Conservation (phyloP, 2,797 vertebrate genomes). For the Emydoidea blandingii region DNA sequence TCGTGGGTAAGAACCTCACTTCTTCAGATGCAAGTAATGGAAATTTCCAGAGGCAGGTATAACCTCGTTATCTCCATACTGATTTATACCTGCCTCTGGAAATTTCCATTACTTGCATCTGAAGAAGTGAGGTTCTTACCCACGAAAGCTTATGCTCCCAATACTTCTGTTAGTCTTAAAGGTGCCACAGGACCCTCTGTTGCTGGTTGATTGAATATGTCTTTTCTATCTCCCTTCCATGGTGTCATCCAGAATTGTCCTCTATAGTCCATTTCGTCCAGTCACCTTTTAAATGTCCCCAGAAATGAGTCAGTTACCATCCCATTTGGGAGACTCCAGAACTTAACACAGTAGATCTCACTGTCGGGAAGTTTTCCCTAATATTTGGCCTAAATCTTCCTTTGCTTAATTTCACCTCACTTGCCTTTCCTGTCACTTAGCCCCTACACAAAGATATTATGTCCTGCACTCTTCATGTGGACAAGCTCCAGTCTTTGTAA, state of each 20-base stretch:
- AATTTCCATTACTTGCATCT: too few relatives aligned
- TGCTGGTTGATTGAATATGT: too few relatives aligned
- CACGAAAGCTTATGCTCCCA: too few relatives aligned
- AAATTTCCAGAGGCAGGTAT: too few relatives aligned
- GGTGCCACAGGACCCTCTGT: too few relatives aligned
- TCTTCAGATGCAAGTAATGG: too few relatives aligned
- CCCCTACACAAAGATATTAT: background rate
- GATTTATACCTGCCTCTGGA: too few relatives aligned
- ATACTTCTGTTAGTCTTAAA: too few relatives aligned
- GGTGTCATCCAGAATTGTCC: background rate
- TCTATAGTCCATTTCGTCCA: background rate
- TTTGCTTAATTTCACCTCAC: conserved; percentile 26
- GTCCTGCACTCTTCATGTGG: background rate
- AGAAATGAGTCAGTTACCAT: background rate
- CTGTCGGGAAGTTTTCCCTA: background rate
- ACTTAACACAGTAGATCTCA: background rate
- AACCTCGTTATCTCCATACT: too few relatives aligned
- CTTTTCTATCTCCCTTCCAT: background rate
- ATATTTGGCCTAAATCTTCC: background rate
- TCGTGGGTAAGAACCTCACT: too few relatives aligned
- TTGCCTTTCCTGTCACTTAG: background rate
- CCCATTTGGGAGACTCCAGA: background rate
- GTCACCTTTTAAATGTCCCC: background rate
- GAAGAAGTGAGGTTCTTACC: too few relatives aligned
- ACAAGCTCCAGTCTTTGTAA: background rate